A percentile compares a stretch with the other conserved stretches of the same genome.
These are phyloP conservation scores for Terebella lapidaria DNA, from an alignment of 2,888 invertebrate species.

Conservation along the genomic window DNA sequence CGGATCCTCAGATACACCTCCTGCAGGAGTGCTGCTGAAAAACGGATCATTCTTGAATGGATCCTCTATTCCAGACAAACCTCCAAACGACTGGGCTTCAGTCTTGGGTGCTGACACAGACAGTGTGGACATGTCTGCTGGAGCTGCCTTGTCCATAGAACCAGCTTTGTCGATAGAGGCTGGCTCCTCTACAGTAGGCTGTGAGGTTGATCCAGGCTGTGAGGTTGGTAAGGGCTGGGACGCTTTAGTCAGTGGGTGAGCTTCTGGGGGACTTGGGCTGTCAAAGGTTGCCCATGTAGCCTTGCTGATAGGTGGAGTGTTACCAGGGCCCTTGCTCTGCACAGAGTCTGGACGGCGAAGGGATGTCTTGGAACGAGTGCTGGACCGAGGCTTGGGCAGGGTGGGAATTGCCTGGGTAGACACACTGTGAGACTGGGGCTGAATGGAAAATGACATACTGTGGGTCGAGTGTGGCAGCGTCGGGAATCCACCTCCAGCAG, in stretches of 20 bases:
- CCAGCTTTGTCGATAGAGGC: too few relatives aligned
- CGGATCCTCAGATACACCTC: neutral
- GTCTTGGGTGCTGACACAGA: too few relatives aligned
- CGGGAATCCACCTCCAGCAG: neutral
- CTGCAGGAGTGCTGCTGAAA: neutral
- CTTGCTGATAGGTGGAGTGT: neutral
- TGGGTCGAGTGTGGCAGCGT: neutral
- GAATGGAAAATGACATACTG: too few relatives aligned
- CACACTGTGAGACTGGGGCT: too few relatives aligned
- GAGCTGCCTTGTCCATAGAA: too few relatives aligned
- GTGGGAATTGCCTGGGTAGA: neutral
- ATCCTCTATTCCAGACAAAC: too few relatives aligned
- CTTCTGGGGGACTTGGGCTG: conserved; percentile 1
- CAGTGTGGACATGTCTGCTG: too few relatives aligned
- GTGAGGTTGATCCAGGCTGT: neutral
- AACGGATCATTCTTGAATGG: conserved; percentile 1
- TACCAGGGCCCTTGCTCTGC: neutral
- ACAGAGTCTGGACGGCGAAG: neutral
- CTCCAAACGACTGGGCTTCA: neutral
- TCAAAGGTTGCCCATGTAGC: neutral
- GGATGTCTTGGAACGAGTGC: too few relatives aligned
- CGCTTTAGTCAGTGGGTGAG: neutral
- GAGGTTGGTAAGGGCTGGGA: neutral
- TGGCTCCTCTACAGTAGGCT: too few relatives aligned
- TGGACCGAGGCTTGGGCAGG: neutral